Evolutionary conservation across 1,140 invertebrate species (phyloP), one percentile per base, ranked within the genome.

Genomic region (Aphelenchoides besseyi): DNA sequence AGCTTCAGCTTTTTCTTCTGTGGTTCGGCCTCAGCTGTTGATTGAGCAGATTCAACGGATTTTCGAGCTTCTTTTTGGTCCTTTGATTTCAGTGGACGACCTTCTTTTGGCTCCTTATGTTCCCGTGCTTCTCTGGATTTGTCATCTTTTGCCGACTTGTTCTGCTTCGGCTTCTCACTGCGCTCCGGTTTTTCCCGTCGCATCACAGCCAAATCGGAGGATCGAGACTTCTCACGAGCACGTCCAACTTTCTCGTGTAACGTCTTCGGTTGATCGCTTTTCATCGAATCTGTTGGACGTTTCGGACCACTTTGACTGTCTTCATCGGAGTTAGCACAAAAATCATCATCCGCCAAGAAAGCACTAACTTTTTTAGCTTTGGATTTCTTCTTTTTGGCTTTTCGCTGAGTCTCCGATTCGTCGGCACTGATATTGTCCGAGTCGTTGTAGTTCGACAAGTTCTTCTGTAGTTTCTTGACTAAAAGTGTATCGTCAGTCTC

Each of bases 1-100:
- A 18, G 5, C 18, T 59, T 59, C 55, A 23, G 55, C 55, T 59
- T 59, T 23, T 59, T 59, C 55, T 59, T 59, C 41, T 48, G 41
- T 23, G 41, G 41, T 23, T 48, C 41, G 12, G 41, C 41, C 23
- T 48, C 41, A 23, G n/a, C n/a, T n/a, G n/a, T n/a, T n/a, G n/a
- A n/a, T n/a, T n/a, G n/a, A n/a, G 12, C 23, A 23, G 41, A 48
- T 23, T 48, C 41, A 23, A 23, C 41, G 41, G 41, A 48, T 23
- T 48, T 48, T 12, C 41, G 41, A 23, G 41, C 12, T 23, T 48
- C 41, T 12, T 12, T 23, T 23, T 48, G 12, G 12, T 48, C 41
- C 41, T 48, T 48, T 12, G n/a, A n/a, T n/a, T n/a, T n/a, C n/a
- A n/a, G n/a, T n/a, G n/a, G n/a, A n/a, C n/a, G n/a, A n/a, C n/a